phyloP scores from a whole-genome alignment of 2,888 invertebrate genomes.

The Elysia crispata region DNA sequence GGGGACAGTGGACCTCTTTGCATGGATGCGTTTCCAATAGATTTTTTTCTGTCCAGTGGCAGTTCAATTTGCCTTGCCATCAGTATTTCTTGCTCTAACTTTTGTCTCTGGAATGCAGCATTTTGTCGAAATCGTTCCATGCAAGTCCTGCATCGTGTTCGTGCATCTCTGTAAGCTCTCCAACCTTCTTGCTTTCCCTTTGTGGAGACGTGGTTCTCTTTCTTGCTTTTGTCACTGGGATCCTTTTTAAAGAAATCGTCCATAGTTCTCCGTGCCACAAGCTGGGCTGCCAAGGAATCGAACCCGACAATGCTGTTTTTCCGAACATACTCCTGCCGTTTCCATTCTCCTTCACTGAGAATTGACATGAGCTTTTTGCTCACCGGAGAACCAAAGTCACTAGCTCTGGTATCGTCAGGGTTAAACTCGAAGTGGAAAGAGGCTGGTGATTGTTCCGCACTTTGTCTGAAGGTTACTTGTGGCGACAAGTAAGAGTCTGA shows the following conservation, averaged over 20 bases:
- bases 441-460: too few species aligned
- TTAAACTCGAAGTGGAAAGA: too few species aligned
- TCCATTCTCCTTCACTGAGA: background rate
- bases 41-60: too few species aligned
- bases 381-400: background rate
- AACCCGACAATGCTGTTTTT: background rate
- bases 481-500: too few species aligned
- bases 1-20: background rate
- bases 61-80: too few species aligned
- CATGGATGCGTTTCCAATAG: background rate
- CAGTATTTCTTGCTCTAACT: background rate
- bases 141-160: conserved; percentile 31
- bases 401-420: background rate
- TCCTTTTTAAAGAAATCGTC: too few species aligned
- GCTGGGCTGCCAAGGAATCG: background rate
- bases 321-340: background rate
- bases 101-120: conserved; percentile 9
- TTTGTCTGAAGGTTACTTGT: too few species aligned
- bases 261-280: background rate
- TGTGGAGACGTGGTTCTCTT: too few species aligned
- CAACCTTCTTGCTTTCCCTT: too few species aligned
- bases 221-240: too few species aligned
- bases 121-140: conserved; percentile 4
- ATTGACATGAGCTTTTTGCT: background rate
- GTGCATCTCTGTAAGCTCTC: background rate